Evolutionary conservation across 2,888 invertebrate genomes (phyloP), one percentile per base, ranked within the genome.

Genomic region (Hoplodrina blanda): DNA sequence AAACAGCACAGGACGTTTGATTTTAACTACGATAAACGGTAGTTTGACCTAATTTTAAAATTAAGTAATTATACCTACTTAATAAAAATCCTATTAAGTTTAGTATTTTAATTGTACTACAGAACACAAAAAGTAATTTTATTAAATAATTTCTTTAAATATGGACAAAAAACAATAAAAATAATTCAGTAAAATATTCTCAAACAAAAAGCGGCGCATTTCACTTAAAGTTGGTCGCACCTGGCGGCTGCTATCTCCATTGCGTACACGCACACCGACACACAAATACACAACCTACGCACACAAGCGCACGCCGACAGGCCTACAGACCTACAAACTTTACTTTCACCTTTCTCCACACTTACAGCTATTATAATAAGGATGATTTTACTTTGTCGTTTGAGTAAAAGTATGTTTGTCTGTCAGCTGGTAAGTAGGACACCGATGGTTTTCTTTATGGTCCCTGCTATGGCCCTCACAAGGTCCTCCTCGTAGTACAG

Each of bases 321-420:
- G 94, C 95, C 95, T 95, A 95, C 91, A 95, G 95, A 95, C 95
- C 95, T 94, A 95, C 94, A 93, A 94, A 93, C 90, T 74, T 73
- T 87, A 89, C 92, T 92, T 93, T 93, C 93, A 89, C 90, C 88
- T 80, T 82, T 82, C 80, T 75, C 70, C 74, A 73, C 73, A 76
- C 88, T 85, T 91, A 86, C 76, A 33, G 17, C 68, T 69, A 60
- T 82, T 71, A 65, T 53, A 67, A 84, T 92, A 93, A 78, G 83
- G 82, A 71, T 56, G 55, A 86, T 84, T 85, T 87, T 91, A 50
- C 83, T 71, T 79, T 85, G 78, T 63, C 19, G 49, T 15, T 57
- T 19, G 30, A 19, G 75, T 69, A 73, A 57, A 67, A 65, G 78
- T 81, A 69, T 74, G 78, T 86, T 90, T 87, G 90, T 81, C 81